phyloP scores from a whole-genome alignment of 2,888 invertebrate genomes.

The Caenorhabditis sp. region DNA sequence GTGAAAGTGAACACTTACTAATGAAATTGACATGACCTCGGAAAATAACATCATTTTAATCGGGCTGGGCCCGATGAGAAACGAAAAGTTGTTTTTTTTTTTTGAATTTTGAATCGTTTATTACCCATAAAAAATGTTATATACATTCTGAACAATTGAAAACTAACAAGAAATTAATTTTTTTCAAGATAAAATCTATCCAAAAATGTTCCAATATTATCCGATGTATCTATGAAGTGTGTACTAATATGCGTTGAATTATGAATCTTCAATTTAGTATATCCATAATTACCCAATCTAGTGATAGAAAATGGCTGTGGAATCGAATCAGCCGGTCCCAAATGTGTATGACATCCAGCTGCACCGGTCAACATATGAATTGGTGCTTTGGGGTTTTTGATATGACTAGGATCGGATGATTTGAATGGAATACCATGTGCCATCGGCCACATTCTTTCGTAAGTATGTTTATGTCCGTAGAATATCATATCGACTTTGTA shows the following conservation, averaged over 20 bases:
- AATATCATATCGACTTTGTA: conserved; percentile 89
- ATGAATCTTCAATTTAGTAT: conserved; percentile 31
- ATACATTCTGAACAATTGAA: not conserved
- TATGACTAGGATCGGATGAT: conserved; percentile 10
- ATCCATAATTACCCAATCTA: conserved; percentile 41
- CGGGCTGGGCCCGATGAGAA: too few species aligned
- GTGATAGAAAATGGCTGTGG: conserved; percentile 35
- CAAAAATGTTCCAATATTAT: conserved; percentile 33
- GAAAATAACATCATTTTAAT: too few species aligned
- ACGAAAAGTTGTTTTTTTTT: too few species aligned
- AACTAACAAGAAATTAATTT: conserved; percentile 3
- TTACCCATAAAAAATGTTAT: not conserved
- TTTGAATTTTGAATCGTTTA: too few species aligned
- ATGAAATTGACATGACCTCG: too few species aligned
- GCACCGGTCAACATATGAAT: conserved; percentile 47
- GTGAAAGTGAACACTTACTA: too few species aligned
- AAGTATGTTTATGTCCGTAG: conserved; percentile 97
- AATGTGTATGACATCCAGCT: conserved; percentile 34
- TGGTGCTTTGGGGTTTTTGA: conserved; percentile 44
- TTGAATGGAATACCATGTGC: conserved; percentile 78
- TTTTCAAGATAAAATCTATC: conserved; percentile 30
- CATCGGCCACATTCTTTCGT: conserved; percentile 92
- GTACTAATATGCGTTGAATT: conserved; percentile 29
- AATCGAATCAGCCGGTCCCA: conserved; percentile 11
- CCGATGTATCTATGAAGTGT: conserved; percentile 33